phyloP scores from a whole-genome alignment of 2,797 vertebrate species.

The Sebastes reedi region DNA sequence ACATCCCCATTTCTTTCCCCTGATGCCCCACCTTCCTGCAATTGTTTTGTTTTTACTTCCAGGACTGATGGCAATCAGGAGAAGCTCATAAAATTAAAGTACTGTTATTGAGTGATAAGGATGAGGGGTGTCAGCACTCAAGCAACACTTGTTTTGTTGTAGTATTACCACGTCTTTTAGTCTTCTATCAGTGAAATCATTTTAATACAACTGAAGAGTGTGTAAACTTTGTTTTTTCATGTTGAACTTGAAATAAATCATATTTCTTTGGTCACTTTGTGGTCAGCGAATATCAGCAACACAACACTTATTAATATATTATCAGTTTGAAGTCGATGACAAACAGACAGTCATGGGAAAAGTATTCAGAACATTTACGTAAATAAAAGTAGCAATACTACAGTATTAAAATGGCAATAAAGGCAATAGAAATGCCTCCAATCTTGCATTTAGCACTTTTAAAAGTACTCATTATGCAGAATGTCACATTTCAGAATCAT shows the following conservation, averaged over 20 bases:
- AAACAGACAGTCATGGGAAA: rapidly evolving
- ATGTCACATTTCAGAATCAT: neutral
- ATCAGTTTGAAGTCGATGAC: neutral
- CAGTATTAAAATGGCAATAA: neutral
- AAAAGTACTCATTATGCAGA: neutral
- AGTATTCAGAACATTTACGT: neutral
- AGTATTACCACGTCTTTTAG: neutral
- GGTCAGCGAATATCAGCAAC: neutral
- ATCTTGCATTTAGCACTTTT: rapidly evolving
- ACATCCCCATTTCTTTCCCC: slow-evolving; percentile 11
- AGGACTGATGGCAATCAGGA: slow-evolving; percentile 11
- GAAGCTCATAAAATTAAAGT: slow-evolving; percentile 41
- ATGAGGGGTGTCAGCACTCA: neutral
- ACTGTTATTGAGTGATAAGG: slow-evolving; percentile 9
- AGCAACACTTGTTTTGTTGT: neutral
- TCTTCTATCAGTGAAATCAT: neutral
- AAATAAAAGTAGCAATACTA: neutral
- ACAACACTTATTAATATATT: neutral
- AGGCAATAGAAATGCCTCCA: too few relatives aligned
- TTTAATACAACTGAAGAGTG: neutral
- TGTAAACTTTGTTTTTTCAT: neutral
- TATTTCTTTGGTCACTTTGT: neutral
- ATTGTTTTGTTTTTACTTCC: slow-evolving; percentile 53
- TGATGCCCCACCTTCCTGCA: slow-evolving; percentile 42
- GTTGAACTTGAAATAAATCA: neutral